Conservation (phyloP, 2,797 vertebrate genomes). For the Sebastes matsubarae region DNA sequence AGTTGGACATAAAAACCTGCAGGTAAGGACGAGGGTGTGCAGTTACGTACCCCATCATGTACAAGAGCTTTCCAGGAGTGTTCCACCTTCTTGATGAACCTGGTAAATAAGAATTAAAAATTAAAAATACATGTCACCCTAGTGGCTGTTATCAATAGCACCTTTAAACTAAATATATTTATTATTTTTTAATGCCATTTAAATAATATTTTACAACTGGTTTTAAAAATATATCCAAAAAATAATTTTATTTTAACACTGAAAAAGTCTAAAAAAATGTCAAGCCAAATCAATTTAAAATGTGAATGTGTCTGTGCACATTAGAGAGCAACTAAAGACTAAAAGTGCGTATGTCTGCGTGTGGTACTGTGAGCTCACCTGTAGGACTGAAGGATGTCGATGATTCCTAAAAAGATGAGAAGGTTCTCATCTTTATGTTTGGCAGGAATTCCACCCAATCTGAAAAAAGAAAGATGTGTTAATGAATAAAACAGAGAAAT, state of each 20-base stretch:
- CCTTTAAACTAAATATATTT: not conserved
- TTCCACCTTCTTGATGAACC: conserved; percentile 95
- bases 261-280: too few relatives aligned
- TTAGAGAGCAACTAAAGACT: not conserved
- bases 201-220: too few relatives aligned
- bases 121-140: not conserved
- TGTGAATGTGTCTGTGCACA: not conserved
- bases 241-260: too few relatives aligned
- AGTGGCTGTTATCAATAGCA: too few relatives aligned
- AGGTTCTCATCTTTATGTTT: conserved; percentile 93
- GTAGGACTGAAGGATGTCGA: conserved; percentile 96
- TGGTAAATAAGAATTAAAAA: conserved; percentile 47
- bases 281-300: too few relatives aligned
- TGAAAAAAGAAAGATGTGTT: conserved; percentile 59
- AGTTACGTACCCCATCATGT: conserved; percentile 88
- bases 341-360: not conserved
- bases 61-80: conserved; percentile 99
- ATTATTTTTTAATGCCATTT: too few relatives aligned
- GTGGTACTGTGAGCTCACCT: conserved; percentile 76
- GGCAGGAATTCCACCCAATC: conserved; percentile 96
- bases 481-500: not conserved
- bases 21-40: not conserved
- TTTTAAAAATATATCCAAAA: too few relatives aligned
- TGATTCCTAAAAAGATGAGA: conserved; percentile 95
- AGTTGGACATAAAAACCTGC: not conserved